Conservation (phyloP, 2,113 vertebrate species). For the Microcebus tavaratra region DNA sequence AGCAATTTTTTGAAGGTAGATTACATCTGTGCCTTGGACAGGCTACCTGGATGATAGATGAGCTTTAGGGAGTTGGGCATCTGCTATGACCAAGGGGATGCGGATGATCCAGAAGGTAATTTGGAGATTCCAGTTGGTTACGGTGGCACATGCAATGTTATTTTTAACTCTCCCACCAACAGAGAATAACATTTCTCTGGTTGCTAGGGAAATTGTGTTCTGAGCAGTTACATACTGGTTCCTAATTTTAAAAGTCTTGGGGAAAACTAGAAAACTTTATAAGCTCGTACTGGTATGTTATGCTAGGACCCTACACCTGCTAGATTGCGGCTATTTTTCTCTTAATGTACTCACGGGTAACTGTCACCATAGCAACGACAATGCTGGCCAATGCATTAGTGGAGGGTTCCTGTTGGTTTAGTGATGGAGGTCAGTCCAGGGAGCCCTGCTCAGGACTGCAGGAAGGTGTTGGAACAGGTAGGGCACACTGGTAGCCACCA, state of each 20-base stretch:
- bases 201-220: constrained; percentile 63
- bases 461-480: neutral
- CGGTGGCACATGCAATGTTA: neutral
- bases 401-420: neutral
- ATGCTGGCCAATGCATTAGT: too few relatives aligned
- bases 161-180: constrained; percentile 59
- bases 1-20: neutral
- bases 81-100: neutral
- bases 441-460: neutral
- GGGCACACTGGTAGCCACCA: too few relatives aligned
- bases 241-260: constrained; percentile 51
- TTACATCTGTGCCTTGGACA: neutral
- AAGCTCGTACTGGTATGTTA: neutral
- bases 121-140: neutral
- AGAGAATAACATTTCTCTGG: constrained; percentile 1
- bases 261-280: neutral
- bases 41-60: neutral
- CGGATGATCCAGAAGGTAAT: neutral
- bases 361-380: neutral
- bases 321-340: neutral
- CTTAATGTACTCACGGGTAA: neutral
- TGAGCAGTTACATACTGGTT: neutral
- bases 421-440: neutral
- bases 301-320: neutral
- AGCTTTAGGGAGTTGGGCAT: neutral